Evolutionary conservation across 2,113 vertebrate species (phyloP).

Genomic region (zebrafish (Danio rerio)): GRCz12tu NC_133191.1:37891001-37891500

Average conservation of each 20-base stretch:
- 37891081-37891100: constrained; percentile 25
- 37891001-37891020: constrained; percentile 62
- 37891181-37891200: background rate
- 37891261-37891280: constrained; percentile 2
- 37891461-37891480: too few relatives aligned
- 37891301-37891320: background rate
- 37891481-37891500: too few relatives aligned
- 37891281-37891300: background rate
- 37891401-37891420: too few relatives aligned
- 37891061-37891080: constrained; percentile 31
- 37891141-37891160: constrained; percentile 35
- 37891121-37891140: constrained; percentile 30
- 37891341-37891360: background rate
- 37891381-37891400: background rate
- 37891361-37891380: background rate
- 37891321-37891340: background rate
- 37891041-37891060: constrained; percentile 37
- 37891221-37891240: background rate
- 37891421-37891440: too few relatives aligned
- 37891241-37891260: background rate
- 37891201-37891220: background rate
- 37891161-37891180: constrained; percentile 8
- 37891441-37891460: too few relatives aligned
- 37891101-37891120: constrained; percentile 21
- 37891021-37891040: constrained; percentile 60